Percentiles rank a stretch among this genome's conserved stretches.
These are phyloP conservation scores for Sander vitreus DNA, from an alignment of 2,113 vertebrate genomes.

Conservation along the genomic window DNA sequence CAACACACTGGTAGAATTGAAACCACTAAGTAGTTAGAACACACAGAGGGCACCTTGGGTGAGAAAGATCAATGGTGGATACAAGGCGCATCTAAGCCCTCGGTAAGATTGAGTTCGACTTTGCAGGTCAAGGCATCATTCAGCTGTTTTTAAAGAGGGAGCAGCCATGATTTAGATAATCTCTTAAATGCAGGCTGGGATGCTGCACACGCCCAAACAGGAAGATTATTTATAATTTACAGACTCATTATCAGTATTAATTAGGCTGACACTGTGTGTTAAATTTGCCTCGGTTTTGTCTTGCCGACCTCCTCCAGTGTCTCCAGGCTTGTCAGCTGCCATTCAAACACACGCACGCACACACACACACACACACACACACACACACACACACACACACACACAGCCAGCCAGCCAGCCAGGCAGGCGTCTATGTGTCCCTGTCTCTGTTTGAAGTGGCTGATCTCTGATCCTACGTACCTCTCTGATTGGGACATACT, in stretches of 20 bases:
- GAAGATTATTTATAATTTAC: constrained; percentile 16
- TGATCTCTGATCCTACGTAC: constrained; percentile 82
- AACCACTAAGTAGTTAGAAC: constrained; percentile 29
- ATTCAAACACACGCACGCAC: constrained; percentile 13
- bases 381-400: no score
- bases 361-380: no score
- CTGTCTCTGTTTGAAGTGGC: constrained; percentile 78
- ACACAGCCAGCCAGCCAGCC: constrained; percentile 17
- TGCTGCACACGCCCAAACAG: constrained; percentile 11
- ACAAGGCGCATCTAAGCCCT: constrained; percentile 48
- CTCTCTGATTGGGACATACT: constrained; percentile 63
- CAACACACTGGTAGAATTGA: constrained; percentile 23
- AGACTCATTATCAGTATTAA: constrained; percentile 22
- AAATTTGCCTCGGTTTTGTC: constrained; percentile 15
- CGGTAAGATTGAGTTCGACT: constrained; percentile 32
- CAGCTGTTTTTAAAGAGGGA: constrained; percentile 5
- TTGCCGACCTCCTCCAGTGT: neutral
- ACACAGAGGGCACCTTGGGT: constrained; percentile 58
- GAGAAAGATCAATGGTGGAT: constrained; percentile 60
- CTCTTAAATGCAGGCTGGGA: constrained; percentile 15
- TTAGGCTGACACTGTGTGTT: constrained; percentile 27
- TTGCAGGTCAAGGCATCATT: constrained; percentile 7
- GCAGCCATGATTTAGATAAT: neutral
- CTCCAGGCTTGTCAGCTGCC: constrained; percentile 62
- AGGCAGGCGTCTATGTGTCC: constrained; percentile 80